These are phyloP conservation scores for Gymnocephalus cernua DNA, from an alignment of 2,113 vertebrate genomes.

Conservation along the genomic window DNA sequence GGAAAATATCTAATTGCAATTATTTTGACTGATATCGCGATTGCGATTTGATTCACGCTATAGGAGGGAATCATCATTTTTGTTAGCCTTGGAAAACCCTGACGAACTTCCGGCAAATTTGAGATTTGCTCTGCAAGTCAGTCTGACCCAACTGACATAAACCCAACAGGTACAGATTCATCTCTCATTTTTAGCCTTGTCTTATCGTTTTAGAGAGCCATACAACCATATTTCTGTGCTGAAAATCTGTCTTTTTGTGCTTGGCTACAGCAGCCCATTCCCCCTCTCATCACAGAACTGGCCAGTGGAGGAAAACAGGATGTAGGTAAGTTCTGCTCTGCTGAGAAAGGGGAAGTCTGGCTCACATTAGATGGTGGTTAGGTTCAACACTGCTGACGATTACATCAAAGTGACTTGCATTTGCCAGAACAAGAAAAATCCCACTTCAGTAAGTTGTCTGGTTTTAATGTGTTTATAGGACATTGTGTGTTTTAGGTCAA, in stretches of 20 bases:
- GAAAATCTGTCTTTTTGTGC: conserved; percentile 14
- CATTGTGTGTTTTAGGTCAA: conserved; percentile 31
- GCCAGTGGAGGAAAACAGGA: conserved; percentile 57
- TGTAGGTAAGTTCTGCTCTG: conserved; percentile 59
- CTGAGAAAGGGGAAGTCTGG: conserved; percentile 56
- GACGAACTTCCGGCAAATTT: no score
- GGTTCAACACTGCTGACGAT: conserved; percentile 41
- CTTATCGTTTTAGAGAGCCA: background rate
- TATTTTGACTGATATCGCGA: no score
- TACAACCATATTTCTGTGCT: background rate
- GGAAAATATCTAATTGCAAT: no score
- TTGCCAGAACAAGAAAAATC: conserved; percentile 61
- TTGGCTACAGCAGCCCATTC: background rate
- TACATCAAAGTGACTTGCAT: conserved; percentile 72
- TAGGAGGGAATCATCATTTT: no score
- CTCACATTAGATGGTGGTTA: conserved; percentile 54
- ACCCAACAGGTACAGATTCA: background rate
- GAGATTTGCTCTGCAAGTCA: no score
- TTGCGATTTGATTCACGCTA: no score
- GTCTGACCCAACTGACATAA: background rate
- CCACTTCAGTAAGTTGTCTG: conserved; percentile 69
- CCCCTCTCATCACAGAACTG: conserved; percentile 10
- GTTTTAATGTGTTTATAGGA: conserved; percentile 56
- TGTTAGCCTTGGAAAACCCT: no score
- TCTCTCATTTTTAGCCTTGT: background rate